Evolutionary conservation across 2,888 invertebrate species (phyloP), one percentile per base, ranked within the genome.

Genomic region (Mamestra brassicae): DNA sequence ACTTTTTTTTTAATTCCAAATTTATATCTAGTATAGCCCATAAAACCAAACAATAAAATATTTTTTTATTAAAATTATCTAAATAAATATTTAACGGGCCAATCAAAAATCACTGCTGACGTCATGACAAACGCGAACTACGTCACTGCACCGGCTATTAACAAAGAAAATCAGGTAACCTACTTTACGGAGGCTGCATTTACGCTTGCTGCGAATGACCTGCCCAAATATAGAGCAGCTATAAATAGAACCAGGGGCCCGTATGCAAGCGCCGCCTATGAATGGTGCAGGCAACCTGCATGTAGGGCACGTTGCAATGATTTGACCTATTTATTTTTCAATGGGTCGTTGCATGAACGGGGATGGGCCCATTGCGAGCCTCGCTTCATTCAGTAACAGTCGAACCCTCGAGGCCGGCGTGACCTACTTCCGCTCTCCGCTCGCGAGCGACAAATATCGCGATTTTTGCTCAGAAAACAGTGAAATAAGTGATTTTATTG

Each of bases 281-380:
- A 95, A 95, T 95, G 95, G 95, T 93, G 88, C 93, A 91, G 71
- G 90, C 89, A 87, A 88, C 90, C 90, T 92, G 92, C 93, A 96
- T 92, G 90, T 94, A 91, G 95, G 93, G 87, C 95, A 95, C 95
- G 90, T 91, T 96, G 96, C 96, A 96, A 94, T 95, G 93, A 95
- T 95, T 92, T 95, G 96, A 96, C 96, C 96, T 95, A 96, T 94
- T 93, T 96, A 95, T 96, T 95, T 95, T 95, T 96, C 95, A 96
- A 96, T 96, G 96, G 94, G 89, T 90, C 90, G 93, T 87, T 92
- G 94, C 93, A 95, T 95, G 96, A 95, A 96, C 95, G 95, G 94
- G 95, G 93, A 89, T 90, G 92, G 92, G 91, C 92, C 93, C 95
- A 91, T 91, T 92, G 91, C 94, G 92, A 93, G 91, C 89, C 91